Base-by-base conservation (phyloP, 1,140 invertebrate species). In the Orius laevigatus region DNA sequence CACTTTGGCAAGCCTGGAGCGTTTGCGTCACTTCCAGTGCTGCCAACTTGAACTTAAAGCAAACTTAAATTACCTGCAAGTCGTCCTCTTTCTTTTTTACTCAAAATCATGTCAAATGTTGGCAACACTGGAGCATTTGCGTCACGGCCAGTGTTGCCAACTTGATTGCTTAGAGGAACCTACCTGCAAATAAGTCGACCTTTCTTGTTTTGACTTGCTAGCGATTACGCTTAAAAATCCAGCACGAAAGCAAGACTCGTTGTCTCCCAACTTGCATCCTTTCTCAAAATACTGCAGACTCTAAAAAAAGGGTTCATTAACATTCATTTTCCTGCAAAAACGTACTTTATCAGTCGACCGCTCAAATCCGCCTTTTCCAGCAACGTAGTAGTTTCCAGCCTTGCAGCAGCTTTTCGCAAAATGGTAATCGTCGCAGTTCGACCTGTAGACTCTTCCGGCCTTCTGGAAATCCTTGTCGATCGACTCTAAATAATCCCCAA, bases 401-500 rank as follows among this genome's bases (percentile, higher is more conserved):
- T 92, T 91, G 39, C 77, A 73, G 61, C 90, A 95, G 59, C 88
- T 93, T 59, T 75, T 81, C 4, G 70, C 73, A 63, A 74, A 85
- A 51, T 81, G 77, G 54, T 78, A 76, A 44, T 86, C 76, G 59
- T 91, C 79, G 65, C 90, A 95, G 63, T 86, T 94, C 20, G 68
- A 72, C 66, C 82, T 78, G 58, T 78, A 94, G 5, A 92, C 70
- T 57, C 75, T 75, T 0, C 68, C 72, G 0, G 89, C 86, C 62
- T 83, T 81, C 34, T 77, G 70, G 51, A 69, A 78, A 57, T 94
- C 80, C 58, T 78, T 78, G 56, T 81, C 80, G 1, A 93, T 76
- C 0, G 76, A 69, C 63, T 92, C 86, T 20, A 87, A 67, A 63
- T 82, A 94, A 65, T 93, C 87, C 1, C 79, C 90, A 2, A 94